These are phyloP conservation scores for Circaetus gallicus DNA, from an alignment of 2,113 vertebrate genomes.

Conservation along the genomic window DNA sequence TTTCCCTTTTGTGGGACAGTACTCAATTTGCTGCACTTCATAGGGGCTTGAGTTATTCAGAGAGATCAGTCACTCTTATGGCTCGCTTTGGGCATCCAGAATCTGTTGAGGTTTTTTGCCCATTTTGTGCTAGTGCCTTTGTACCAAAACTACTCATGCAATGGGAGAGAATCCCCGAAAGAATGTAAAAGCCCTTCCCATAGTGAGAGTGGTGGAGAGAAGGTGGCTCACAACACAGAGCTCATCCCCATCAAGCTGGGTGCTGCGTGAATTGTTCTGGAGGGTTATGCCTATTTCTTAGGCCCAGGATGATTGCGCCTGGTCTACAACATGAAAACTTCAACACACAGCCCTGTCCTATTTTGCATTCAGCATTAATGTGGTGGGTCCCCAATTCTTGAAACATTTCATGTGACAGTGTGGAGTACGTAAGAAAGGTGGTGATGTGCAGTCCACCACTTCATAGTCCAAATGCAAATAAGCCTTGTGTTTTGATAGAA, in stretches of 20 bases:
- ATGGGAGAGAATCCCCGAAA: background rate
- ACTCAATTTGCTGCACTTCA: background rate
- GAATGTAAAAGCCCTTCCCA: background rate
- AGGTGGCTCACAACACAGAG: background rate
- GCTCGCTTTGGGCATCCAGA: background rate
- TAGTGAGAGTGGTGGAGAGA: background rate
- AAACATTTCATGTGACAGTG: background rate
- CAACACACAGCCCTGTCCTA: background rate
- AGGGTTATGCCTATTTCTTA: background rate
- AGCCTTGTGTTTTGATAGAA: background rate
- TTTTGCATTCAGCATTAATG: background rate
- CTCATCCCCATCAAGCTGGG: background rate
- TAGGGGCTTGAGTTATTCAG: background rate
- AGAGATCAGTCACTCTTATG: background rate
- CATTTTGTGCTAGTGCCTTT: background rate
- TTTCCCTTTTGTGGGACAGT: background rate
- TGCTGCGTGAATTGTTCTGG: background rate
- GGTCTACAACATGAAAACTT: background rate
- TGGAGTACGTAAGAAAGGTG: accelerated
- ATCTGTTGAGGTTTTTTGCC: background rate
- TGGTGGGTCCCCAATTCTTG: background rate
- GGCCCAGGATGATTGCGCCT: background rate
- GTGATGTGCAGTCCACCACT: background rate
- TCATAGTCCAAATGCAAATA: background rate
- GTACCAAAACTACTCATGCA: background rate